These are phyloP conservation scores for Drosophila antonietae DNA, from an alignment of 2,888 invertebrate species.

Conservation along the genomic window DNA sequence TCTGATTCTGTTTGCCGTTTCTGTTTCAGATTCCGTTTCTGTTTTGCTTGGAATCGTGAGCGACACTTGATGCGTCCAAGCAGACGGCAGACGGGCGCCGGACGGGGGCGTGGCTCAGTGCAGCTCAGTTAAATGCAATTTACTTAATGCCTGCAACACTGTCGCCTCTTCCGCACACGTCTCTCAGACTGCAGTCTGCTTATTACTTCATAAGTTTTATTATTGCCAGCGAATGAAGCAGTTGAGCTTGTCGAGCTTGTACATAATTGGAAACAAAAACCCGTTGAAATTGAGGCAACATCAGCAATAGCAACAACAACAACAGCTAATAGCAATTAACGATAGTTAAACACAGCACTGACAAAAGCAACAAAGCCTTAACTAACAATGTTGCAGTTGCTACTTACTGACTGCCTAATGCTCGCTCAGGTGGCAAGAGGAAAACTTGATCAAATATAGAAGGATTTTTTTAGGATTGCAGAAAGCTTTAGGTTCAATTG, in stretches of 20 bases:
- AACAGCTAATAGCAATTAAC: constrained; percentile 59
- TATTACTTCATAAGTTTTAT: constrained; percentile 75
- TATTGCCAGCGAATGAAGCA: constrained; percentile 69
- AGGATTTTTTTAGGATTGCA: neutral
- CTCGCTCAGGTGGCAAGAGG: neutral
- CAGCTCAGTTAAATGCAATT: constrained; percentile 55
- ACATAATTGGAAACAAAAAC: constrained; percentile 69
- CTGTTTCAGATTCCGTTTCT: constrained; percentile 22
- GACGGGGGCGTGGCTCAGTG: neutral
- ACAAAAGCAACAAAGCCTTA: constrained; percentile 1
- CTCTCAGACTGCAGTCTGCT: constrained; percentile 25
- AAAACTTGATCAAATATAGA: neutral
- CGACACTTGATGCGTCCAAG: constrained; percentile 46
- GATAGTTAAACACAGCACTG: constrained; percentile 53
- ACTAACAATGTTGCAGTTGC: constrained; percentile 8
- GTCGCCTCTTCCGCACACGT: neutral
- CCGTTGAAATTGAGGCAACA: constrained; percentile 62
- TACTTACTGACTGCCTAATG: neutral
- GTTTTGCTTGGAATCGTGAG: constrained; percentile 40
- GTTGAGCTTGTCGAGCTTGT: constrained; percentile 58
- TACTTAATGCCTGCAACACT: constrained; percentile 53
- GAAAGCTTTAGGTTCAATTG: neutral
- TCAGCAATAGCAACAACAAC: constrained; percentile 29
- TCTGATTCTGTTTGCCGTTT: constrained; percentile 5
- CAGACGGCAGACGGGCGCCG: constrained; percentile 13